These are phyloP conservation scores for Ctenicera cuprea DNA, from an alignment of 2,888 invertebrate species.

Conservation along the genomic window DNA sequence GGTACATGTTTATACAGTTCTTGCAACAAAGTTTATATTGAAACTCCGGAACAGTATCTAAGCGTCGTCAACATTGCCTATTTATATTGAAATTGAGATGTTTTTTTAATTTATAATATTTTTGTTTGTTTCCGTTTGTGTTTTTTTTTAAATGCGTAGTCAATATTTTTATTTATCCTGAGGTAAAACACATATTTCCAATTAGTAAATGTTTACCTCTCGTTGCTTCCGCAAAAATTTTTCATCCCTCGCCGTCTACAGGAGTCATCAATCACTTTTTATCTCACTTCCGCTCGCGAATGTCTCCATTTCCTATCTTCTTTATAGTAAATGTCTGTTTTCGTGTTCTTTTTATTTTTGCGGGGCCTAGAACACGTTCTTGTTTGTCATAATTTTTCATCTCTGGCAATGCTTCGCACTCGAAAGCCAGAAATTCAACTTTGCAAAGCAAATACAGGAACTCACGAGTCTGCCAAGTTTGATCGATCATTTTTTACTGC, in stretches of 20 bases:
- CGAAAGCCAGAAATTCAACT: slow-evolving; percentile 48
- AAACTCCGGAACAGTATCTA: too few species aligned
- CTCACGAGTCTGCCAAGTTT: slow-evolving; percentile 37
- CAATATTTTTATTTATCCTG: slow-evolving; percentile 32
- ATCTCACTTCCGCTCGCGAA: slow-evolving; percentile 55
- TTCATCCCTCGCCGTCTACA: slow-evolving; percentile 49
- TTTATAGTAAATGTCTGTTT: slow-evolving; percentile 52
- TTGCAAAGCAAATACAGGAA: slow-evolving; percentile 49
- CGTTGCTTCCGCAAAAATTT: slow-evolving; percentile 50
- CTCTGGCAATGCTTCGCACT: slow-evolving; percentile 38
- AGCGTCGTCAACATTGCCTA: too few species aligned
- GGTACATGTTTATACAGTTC: too few species aligned
- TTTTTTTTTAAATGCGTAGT: neutral
- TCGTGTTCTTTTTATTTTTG: slow-evolving; percentile 51
- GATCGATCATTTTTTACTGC: slow-evolving; percentile 51
- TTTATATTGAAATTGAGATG: too few species aligned
- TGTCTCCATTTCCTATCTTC: slow-evolving; percentile 56
- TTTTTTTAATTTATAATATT: neutral
- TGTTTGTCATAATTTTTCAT: slow-evolving; percentile 57
- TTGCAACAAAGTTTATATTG: too few species aligned
- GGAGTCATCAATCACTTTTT: slow-evolving; percentile 57
- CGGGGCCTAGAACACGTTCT: slow-evolving; percentile 49
- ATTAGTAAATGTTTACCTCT: slow-evolving; percentile 53
- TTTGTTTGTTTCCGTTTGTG: neutral
- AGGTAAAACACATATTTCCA: slow-evolving; percentile 50